phyloP scores from a whole-genome alignment of 2,797 vertebrate species.

The Ctenosaura bakeri region DNA sequence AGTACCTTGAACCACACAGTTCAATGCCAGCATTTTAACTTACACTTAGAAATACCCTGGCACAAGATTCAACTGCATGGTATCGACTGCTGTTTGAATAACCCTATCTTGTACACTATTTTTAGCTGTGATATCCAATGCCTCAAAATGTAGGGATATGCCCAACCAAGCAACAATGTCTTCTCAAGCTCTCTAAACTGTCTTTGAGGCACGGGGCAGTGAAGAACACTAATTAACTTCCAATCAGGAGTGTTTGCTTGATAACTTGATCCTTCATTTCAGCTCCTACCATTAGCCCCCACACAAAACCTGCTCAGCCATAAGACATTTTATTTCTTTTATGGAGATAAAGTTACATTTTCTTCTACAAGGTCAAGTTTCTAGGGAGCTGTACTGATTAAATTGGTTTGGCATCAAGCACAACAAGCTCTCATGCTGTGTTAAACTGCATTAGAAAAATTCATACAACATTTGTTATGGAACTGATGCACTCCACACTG shows the following conservation, averaged over 20 bases:
- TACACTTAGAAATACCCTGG: not conserved
- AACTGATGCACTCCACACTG: constrained; percentile 39
- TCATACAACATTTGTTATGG: constrained; percentile 52
- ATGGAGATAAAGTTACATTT: constrained; percentile 64
- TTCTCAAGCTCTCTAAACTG: constrained; percentile 9
- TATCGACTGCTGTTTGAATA: not conserved
- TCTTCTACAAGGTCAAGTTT: constrained; percentile 71
- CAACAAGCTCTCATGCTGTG: constrained; percentile 62
- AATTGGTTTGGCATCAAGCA: constrained; percentile 57
- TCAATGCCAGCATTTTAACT: not conserved
- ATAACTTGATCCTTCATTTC: constrained; percentile 71
- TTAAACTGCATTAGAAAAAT: constrained; percentile 59
- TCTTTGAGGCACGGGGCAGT: not conserved
- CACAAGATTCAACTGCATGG: not conserved
- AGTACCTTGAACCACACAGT: no score
- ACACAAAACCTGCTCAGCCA: constrained; percentile 57
- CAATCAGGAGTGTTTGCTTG: constrained; percentile 60
- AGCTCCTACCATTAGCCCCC: constrained; percentile 55
- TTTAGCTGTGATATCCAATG: not conserved
- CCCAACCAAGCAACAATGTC: not conserved
- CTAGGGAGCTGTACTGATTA: constrained; percentile 56
- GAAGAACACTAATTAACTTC: constrained; percentile 69
- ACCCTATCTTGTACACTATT: not conserved
- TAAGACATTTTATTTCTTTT: constrained; percentile 70
- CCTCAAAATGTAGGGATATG: not conserved